Percentiles rank a stretch among this genome's conserved stretches.
phyloP scores from a whole-genome alignment of 2,113 vertebrate species.

The Sturnus vulgaris region DNA sequence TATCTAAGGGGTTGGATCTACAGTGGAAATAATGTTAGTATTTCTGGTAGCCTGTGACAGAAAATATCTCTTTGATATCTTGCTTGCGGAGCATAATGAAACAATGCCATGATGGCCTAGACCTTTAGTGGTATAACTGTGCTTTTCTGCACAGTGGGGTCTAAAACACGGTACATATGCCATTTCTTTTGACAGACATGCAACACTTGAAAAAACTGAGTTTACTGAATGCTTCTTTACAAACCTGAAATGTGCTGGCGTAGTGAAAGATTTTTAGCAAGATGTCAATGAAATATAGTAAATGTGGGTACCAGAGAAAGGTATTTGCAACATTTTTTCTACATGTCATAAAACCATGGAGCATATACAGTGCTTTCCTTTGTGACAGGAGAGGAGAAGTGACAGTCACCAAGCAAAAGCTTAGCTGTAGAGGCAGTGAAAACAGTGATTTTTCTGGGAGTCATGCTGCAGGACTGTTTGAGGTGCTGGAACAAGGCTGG shows the following conservation, averaged over 20 bases:
- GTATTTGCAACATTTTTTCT: not conserved
- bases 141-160: not conserved
- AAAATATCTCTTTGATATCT: not conserved
- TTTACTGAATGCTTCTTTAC: not conserved
- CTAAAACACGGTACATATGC: not conserved
- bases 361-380: not conserved
- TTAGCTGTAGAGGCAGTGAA: not conserved
- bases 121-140: not conserved
- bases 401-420: not conserved
- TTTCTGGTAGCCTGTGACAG: not conserved
- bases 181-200: not conserved
- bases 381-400: not conserved
- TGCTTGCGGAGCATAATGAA: not conserved
- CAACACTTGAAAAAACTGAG: not conserved
- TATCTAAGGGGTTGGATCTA: not conserved
- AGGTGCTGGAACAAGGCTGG: not conserved
- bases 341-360: rapidly evolving
- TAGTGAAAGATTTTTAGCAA: rapidly evolving
- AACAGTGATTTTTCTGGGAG: not conserved
- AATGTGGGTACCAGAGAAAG: not conserved
- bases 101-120: not conserved
- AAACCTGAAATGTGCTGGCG: not conserved
- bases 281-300: not conserved
- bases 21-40: not conserved
- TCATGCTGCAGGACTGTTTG: not conserved